Evolutionary conservation across 2,113 vertebrate genomes (phyloP).

Genomic region (Rhinoderma darwinii): DNA sequence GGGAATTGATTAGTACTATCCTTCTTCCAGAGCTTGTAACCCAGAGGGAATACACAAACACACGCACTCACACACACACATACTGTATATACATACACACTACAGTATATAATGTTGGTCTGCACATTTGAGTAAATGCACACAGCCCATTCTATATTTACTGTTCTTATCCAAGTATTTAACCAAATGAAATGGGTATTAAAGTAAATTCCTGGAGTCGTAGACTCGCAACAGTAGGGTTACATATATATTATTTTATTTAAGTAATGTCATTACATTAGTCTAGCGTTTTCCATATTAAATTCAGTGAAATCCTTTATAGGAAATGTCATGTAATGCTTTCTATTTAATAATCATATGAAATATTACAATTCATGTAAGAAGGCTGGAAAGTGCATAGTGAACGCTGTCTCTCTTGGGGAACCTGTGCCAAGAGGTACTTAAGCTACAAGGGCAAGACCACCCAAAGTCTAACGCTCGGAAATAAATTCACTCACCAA

Average conservation of each 20-base stretch:
- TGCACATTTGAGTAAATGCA: neutral
- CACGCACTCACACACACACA: neutral
- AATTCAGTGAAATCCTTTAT: constrained; percentile 28
- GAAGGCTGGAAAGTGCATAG: neutral
- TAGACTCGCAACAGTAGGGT: neutral
- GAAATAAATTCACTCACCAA: constrained; percentile 53
- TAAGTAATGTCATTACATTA: constrained; percentile 45
- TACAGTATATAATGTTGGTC: neutral
- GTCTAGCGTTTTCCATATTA: constrained; percentile 14
- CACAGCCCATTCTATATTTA: neutral
- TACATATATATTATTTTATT: constrained; percentile 30
- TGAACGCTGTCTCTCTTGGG: constrained; percentile 20
- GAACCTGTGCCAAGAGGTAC: constrained; percentile 47
- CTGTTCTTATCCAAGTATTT: neutral
- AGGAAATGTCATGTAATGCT: constrained; percentile 46
- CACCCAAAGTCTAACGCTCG: constrained; percentile 43
- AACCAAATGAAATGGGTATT: constrained; percentile 8
- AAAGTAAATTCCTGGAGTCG: neutral
- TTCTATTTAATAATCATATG: constrained; percentile 42
- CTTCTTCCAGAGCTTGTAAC: neutral
- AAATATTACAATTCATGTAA: constrained; percentile 44
- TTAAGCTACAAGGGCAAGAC: constrained; percentile 43
- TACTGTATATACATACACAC: no score
- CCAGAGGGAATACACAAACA: no score
- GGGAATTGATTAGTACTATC: neutral